Conservation (phyloP, 1,140 invertebrate genomes). For the Anastatus disparis region DNA sequence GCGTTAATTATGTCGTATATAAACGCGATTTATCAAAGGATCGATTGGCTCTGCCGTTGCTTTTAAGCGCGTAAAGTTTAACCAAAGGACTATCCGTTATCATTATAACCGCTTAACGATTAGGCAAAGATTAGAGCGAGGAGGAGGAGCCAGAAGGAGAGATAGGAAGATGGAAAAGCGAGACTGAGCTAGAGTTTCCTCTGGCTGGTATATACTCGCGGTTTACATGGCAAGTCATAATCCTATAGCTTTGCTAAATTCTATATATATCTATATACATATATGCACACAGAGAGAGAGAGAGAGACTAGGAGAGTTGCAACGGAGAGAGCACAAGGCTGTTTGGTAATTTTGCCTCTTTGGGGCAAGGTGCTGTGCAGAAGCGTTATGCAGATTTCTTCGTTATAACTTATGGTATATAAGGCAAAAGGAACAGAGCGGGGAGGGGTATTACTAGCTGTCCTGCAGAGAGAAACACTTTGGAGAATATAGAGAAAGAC, state of each 20-base stretch:
- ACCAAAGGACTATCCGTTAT: background rate
- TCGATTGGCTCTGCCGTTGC: background rate
- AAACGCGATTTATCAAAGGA: slow-evolving; percentile 7
- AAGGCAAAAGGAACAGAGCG: too few relatives aligned
- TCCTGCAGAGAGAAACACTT: background rate
- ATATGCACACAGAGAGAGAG: too few relatives aligned
- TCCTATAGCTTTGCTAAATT: background rate
- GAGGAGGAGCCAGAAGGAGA: background rate
- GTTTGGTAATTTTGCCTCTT: background rate
- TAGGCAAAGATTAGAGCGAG: background rate
- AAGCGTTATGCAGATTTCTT: slow-evolving; percentile 17
- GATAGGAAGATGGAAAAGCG: background rate
- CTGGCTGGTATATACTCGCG: too few relatives aligned
- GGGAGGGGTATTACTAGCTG: too few relatives aligned
- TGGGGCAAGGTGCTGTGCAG: background rate
- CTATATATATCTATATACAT: background rate
- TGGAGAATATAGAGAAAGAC: too few relatives aligned
- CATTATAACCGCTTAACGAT: slow-evolving; percentile 4
- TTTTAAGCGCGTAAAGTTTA: background rate
- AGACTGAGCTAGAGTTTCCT: background rate
- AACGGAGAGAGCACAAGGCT: too few relatives aligned
- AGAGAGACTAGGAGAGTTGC: too few relatives aligned
- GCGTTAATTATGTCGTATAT: background rate
- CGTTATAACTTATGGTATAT: background rate
- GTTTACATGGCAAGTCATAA: background rate